Evolutionary conservation across 2,888 invertebrate genomes (phyloP).

Genomic region (Ganaspis brasiliensis): DNA sequence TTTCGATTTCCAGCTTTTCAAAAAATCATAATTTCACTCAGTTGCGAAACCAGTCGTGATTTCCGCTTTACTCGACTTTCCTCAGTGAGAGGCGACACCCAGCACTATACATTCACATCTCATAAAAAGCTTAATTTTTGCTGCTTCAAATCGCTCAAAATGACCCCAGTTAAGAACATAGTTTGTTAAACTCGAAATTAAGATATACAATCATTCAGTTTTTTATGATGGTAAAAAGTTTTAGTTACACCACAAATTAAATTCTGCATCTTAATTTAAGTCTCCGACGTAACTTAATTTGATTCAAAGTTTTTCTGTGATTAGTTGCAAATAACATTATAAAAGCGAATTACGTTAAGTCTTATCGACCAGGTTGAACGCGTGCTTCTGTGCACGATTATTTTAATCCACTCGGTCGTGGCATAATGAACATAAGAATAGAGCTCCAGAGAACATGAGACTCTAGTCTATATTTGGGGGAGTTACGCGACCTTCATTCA

Average conservation of each 20-base stretch:
- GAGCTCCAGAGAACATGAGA: slow-evolving; percentile 1
- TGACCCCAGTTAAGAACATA: too few species aligned
- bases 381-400: slow-evolving; percentile 36
- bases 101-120: too few species aligned
- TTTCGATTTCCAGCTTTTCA: slow-evolving; percentile 48
- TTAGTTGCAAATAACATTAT: slow-evolving; percentile 22
- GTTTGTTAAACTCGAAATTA: too few species aligned
- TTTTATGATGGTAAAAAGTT: too few species aligned
- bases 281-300: too few species aligned
- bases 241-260: too few species aligned
- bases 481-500: slow-evolving; percentile 14
- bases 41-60: slow-evolving; percentile 14
- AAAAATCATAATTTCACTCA: slow-evolving; percentile 51
- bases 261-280: too few species aligned
- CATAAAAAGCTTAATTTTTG: too few species aligned
- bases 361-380: slow-evolving; percentile 22
- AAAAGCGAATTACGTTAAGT: slow-evolving; percentile 6
- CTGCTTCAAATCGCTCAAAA: too few species aligned
- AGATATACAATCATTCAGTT: too few species aligned
- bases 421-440: slow-evolving; percentile 20
- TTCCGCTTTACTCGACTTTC: background rate
- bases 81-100: too few species aligned
- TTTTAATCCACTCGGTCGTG: slow-evolving; percentile 32
- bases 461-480: slow-evolving; percentile 27
- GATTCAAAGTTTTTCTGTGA: too few species aligned